Percentiles rank a stretch among this genome's conserved stretches.
Conservation (phyloP, 2,113 vertebrate genomes). For the Protomyctophum bolini region DNA sequence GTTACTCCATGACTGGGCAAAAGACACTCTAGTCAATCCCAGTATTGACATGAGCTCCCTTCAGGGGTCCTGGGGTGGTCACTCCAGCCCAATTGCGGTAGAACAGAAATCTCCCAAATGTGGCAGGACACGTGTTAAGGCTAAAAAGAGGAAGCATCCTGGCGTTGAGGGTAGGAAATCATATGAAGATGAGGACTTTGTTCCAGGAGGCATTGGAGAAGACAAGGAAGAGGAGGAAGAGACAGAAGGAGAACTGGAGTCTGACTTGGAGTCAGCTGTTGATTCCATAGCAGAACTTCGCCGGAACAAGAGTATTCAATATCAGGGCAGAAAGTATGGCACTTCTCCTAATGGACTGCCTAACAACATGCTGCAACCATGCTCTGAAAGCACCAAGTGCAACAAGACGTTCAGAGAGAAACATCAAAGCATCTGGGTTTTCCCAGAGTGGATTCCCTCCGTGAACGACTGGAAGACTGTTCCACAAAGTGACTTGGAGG, state of each 20-base stretch:
- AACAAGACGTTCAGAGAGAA: conserved; percentile 85
- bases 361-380: conserved; percentile 77
- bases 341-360: conserved; percentile 80
- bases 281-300: background rate
- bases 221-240: conserved; percentile 72
- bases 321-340: conserved; percentile 52
- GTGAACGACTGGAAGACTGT: conserved; percentile 80
- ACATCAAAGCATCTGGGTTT: conserved; percentile 85
- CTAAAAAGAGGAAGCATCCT: conserved; percentile 61
- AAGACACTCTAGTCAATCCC: conserved; percentile 73
- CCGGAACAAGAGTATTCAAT: conserved; percentile 19
- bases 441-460: conserved; percentile 88
- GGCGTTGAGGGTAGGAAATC: conserved; percentile 45
- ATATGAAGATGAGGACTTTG: conserved; percentile 82
- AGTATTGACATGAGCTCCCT: conserved; percentile 23
- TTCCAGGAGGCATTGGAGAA: conserved; percentile 57
- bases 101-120: conserved; percentile 9
- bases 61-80: conserved; percentile 12
- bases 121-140: conserved; percentile 40
- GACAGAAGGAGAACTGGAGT: conserved; percentile 59
- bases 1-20: conserved; percentile 87
- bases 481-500: conserved; percentile 82
- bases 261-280: conserved; percentile 15
- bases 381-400: conserved; percentile 75
- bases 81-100: background rate